Evolutionary conservation across 1,140 invertebrate genomes (phyloP), one percentile per base, ranked within the genome.

Genomic region (Saccostrea echinata): DNA sequence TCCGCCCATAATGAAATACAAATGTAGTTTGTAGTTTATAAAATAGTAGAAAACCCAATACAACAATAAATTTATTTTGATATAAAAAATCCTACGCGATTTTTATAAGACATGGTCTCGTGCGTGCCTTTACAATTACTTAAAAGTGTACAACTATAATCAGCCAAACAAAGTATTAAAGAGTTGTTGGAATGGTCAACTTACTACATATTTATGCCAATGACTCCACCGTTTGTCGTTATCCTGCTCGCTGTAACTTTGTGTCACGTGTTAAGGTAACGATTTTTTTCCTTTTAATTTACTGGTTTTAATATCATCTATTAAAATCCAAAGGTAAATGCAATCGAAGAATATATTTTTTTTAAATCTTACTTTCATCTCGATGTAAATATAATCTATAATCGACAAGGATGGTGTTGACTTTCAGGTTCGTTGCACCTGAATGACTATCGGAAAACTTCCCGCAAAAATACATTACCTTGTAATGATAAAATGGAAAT

Each of bases 341-440:
- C 68, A 76, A 76, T 76, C 27, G 16, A 24, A 13, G 68, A 30
- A 9, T 11, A 76, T 30, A n/a, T n/a, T n/a, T n/a, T n/a, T n/a
- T 30, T 76, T 13, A 16, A 76, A 76, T 76, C 68, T 33, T 33
- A 30, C 24, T 61, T 61, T 76, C 27, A 76, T 76, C 68, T 76
- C 30, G 68, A 16, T 76, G 27, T 16, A 76, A 61, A 76, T 30
- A 76, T 30, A 16, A 64, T 24, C 21, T 30, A 76, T 33, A 76
- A 30, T 30, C 68, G 16, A 27, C 68, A 30, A 76, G 30, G 68
- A 33, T 76, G 68, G 3, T n/a, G 55, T 61, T 16, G 13, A 33
- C 16, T 33, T 30, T 16, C 68, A 76, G 68, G 68, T 9, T 76
- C 68, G 68, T 76, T 76, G 27, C 68, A 33, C 68, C 27, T 30